These are phyloP conservation scores for Bos taurus DNA, from an alignment of 2,113 vertebrate genomes.

Conservation along the genomic window ARS-UCD2.0 NC_037345.1:9748001-9748500, in stretches of 20 bases:
- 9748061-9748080: constrained; percentile 3
- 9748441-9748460: background rate
- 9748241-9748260: constrained; percentile 47
- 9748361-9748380: constrained; percentile 46
- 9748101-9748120: background rate
- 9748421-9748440: constrained; percentile 4
- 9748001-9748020: background rate
- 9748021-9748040: constrained; percentile 23
- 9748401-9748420: constrained; percentile 45
- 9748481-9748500: constrained; percentile 55
- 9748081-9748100: background rate
- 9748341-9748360: constrained; percentile 51
- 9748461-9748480: constrained; percentile 31
- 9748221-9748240: constrained; percentile 2
- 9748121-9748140: background rate
- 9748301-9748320: constrained; percentile 44
- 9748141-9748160: constrained; percentile 7
- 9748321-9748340: constrained; percentile 62
- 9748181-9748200: constrained; percentile 39
- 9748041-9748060: constrained; percentile 26
- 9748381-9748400: constrained; percentile 66
- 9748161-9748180: background rate
- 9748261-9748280: constrained; percentile 31
- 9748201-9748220: constrained; percentile 14
- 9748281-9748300: constrained; percentile 48